phyloP scores from a whole-genome alignment of 2,888 invertebrate species.

The Metellina segmentata region DNA sequence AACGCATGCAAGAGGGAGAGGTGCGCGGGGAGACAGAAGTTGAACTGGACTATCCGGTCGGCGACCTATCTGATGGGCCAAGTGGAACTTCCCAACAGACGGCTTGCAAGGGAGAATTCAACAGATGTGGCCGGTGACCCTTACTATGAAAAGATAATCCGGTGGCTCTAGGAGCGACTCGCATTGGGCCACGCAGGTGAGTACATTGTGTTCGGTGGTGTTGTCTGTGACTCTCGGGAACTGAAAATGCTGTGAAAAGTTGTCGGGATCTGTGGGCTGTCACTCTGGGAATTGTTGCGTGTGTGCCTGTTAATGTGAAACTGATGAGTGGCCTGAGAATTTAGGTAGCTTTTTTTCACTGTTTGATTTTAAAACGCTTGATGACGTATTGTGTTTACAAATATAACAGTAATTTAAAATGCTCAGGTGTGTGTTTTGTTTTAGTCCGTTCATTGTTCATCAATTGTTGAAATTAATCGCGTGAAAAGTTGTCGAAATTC shows the following conservation, averaged over 20 bases:
- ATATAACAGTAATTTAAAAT: too few species aligned
- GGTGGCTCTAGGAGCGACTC: not conserved
- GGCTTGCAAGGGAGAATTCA: constrained; percentile 31
- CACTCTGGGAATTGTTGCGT: too few species aligned
- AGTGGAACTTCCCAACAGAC: constrained; percentile 62
- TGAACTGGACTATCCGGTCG: constrained; percentile 71
- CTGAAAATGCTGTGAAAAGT: not conserved
- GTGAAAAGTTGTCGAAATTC: too few species aligned
- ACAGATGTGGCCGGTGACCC: constrained; percentile 61
- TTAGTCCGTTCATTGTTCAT: too few species aligned
- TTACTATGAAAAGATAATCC: not conserved
- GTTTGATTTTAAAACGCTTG: too few species aligned
- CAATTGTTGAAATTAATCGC: too few species aligned
- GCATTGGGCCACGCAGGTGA: constrained; percentile 35
- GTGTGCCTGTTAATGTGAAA: too few species aligned
- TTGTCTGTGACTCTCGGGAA: not conserved
- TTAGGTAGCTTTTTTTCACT: too few species aligned
- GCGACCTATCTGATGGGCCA: constrained; percentile 69
- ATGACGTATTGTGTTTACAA: too few species aligned
- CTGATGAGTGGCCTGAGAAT: too few species aligned
- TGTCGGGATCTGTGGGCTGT: not conserved
- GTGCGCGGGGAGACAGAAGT: constrained; percentile 39
- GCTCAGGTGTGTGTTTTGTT: too few species aligned
- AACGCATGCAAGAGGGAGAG: constrained; percentile 3
- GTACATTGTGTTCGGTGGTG: not conserved